Conservation (phyloP, 2,888 invertebrate species). For the Apodemia duryi region DNA sequence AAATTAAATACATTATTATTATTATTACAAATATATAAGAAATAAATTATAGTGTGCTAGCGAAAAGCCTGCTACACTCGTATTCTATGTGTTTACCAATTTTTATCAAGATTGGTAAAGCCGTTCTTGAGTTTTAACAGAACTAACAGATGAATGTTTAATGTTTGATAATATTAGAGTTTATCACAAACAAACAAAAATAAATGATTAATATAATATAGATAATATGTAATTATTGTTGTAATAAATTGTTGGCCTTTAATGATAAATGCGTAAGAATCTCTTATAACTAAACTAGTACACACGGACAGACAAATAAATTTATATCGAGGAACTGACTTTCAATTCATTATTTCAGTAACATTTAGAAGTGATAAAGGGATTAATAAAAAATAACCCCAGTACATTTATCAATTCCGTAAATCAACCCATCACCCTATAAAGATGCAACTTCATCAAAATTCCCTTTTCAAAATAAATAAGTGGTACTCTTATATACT, state of each 20-base stretch:
- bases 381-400: slow-evolving; percentile 18
- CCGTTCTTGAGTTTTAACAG: too few relatives aligned
- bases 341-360: slow-evolving; percentile 5
- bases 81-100: too few relatives aligned
- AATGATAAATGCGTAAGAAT: background rate
- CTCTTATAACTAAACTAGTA: background rate
- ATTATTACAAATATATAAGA: too few relatives aligned
- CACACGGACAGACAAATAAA: slow-evolving; percentile 7
- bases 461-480: slow-evolving; percentile 52
- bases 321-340: slow-evolving; percentile 5
- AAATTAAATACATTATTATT: too few relatives aligned
- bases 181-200: too few relatives aligned
- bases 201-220: too few relatives aligned
- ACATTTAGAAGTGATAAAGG: slow-evolving; percentile 16
- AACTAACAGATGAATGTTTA: too few relatives aligned
- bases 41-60: too few relatives aligned
- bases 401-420: slow-evolving; percentile 26
- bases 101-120: too few relatives aligned
- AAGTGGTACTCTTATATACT: slow-evolving; percentile 63
- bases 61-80: too few relatives aligned
- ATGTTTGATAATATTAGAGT: too few relatives aligned
- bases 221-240: too few relatives aligned
- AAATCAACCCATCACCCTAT: slow-evolving; percentile 23
- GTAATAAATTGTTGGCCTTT: background rate
- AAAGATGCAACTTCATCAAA: slow-evolving; percentile 32